phyloP scores from a whole-genome alignment of 2,113 vertebrate species.

The Rhodinocichla rosea region DNA sequence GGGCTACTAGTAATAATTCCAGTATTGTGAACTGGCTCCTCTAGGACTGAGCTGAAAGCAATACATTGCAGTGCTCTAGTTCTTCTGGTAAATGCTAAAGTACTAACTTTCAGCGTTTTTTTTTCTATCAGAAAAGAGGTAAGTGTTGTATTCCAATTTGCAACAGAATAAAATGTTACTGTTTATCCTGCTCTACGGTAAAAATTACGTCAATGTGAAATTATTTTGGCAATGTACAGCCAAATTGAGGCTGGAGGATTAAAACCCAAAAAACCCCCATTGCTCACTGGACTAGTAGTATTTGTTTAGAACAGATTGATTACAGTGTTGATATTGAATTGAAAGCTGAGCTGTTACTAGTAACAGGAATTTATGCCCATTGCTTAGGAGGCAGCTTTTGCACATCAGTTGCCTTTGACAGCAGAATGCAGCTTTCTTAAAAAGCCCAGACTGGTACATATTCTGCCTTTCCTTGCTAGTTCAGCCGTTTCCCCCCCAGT shows the following conservation, averaged over 20 bases:
- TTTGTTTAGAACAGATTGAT: neutral
- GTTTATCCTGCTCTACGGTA: neutral
- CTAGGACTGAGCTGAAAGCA: neutral
- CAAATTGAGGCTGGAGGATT: neutral
- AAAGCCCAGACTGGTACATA: neutral
- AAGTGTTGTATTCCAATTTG: neutral
- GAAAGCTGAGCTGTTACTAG: neutral
- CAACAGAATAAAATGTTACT: neutral
- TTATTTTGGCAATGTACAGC: neutral
- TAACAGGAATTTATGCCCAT: neutral
- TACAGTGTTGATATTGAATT: neutral
- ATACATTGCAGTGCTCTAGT: neutral
- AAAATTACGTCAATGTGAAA: neutral
- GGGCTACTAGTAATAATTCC: neutral
- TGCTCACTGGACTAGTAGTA: neutral
- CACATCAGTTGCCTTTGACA: neutral
- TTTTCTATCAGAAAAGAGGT: neutral
- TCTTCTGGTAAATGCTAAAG: neutral
- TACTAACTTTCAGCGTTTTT: neutral
- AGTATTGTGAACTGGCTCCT: neutral
- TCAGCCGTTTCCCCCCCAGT: fast-evolving
- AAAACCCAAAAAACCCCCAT: neutral
- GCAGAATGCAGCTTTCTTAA: neutral
- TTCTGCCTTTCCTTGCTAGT: neutral
- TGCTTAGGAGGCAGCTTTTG: neutral